Base-by-base conservation (phyloP, 2,113 vertebrate species). In the Turdus rufiventris region DNA sequence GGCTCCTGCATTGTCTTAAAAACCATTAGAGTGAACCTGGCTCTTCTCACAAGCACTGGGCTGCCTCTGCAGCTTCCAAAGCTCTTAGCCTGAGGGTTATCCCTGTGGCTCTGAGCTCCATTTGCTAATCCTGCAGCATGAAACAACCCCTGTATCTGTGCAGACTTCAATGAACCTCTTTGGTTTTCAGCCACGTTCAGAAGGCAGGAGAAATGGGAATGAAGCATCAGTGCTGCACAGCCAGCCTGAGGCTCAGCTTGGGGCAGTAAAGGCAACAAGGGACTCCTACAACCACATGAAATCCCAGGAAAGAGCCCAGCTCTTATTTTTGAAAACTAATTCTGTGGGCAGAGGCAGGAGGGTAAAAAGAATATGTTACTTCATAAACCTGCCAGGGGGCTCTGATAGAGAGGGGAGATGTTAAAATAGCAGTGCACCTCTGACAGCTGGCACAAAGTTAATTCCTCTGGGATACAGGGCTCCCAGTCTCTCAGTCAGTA, bases 141-240 rank as follows among this genome's bases (percentile, higher is more conserved):
- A 45, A 78, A 60, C 40, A 60, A 11, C 11, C 34, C 85, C 43
- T 1, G 0, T 0, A 5, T 18, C 57, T 3, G 13, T 18, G 4
- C 0, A 0, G 70, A 2, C 23, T 63, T 50, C 20, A 65, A 53
- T 31, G 21, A 79, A 29, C 40, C 21, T 3, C 0, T 7, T 31
- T 28, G 6, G 1, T 50, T 79, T 48, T 11, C 53, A 38, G 16
- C 43, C 80, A 7, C 6, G 0, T 20, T 61, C 73, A 14, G 43
- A 40, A 31, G 79, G 61, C 19, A 71, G 43, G 34, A 1, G 8
- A 74, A 25, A 9, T 12, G 43, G 66, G 51, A 45, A 31, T 0
- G 1, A 61, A 79, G 65, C 40, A 34, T 12, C 58, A 6, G 20
- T 2, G 42, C 56, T 53, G 34, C 85, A 20, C 23, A 12, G 12